A percentile compares a stretch with the other conserved stretches of the same genome.
phyloP scores from a whole-genome alignment of 2,888 invertebrate species.

The Thumatha senex region DNA sequence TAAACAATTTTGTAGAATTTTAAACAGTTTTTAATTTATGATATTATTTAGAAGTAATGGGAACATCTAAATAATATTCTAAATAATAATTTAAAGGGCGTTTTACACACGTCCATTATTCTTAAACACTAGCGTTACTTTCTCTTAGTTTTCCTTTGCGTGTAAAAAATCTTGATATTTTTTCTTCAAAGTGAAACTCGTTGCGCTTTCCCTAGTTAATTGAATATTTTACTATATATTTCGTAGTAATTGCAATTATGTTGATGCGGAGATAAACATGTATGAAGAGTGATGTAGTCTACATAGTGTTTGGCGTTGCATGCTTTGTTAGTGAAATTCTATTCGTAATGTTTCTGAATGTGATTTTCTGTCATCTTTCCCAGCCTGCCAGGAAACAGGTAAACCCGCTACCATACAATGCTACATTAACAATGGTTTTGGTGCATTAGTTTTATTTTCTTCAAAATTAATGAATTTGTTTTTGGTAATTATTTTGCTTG shows the following conservation, averaged over 20 bases:
- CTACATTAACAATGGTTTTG: constrained; percentile 31
- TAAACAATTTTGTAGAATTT: too few relatives aligned
- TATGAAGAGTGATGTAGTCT: constrained; percentile 50
- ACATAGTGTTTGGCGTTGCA: constrained; percentile 51
- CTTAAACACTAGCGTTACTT: constrained; percentile 47
- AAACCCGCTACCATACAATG: constrained; percentile 52
- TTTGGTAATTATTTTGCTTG: constrained; percentile 31
- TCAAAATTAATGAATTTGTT: constrained; percentile 27
- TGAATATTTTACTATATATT: constrained; percentile 71
- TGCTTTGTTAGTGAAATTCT: constrained; percentile 72
- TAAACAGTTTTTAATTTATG: too few relatives aligned
- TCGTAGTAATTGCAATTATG: constrained; percentile 69
- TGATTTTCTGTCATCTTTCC: constrained; percentile 82
- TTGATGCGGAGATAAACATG: constrained; percentile 53
- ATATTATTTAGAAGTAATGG: neutral
- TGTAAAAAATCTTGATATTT: constrained; percentile 80
- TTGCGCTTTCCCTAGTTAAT: constrained; percentile 76
- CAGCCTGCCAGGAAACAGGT: constrained; percentile 85
- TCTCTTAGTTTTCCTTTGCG: constrained; percentile 74
- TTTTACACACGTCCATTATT: constrained; percentile 40
- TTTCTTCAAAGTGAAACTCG: constrained; percentile 73
- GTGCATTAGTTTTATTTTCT: constrained; percentile 20
- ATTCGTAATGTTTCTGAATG: constrained; percentile 82
- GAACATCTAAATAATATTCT: neutral
- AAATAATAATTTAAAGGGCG: constrained; percentile 33